phyloP scores from a whole-genome alignment of 1,140 invertebrate species.

The Mesaphorura yosii region DNA sequence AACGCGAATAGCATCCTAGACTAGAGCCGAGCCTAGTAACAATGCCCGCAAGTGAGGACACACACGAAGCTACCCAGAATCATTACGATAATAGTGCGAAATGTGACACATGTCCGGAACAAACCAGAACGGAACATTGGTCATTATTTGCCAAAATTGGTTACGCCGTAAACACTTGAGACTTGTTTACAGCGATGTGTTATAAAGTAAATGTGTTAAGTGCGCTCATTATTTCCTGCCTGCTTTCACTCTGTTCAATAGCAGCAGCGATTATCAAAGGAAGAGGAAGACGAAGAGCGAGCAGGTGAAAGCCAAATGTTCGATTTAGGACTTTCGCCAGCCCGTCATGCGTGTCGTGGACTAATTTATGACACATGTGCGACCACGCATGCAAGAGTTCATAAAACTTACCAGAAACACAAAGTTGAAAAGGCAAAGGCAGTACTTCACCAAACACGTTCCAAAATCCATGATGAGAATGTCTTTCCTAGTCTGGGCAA shows the following conservation, averaged over 20 bases:
- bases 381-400: neutral
- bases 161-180: too few relatives aligned
- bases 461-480: slow-evolving; percentile 30
- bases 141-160: too few relatives aligned
- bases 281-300: neutral
- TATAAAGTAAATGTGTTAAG: too few relatives aligned
- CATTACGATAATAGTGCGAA: too few relatives aligned
- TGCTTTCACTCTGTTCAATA: neutral
- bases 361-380: neutral
- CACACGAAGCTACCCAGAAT: too few relatives aligned
- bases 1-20: neutral
- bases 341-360: too few relatives aligned
- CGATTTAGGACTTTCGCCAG: too few relatives aligned
- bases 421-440: slow-evolving; percentile 63
- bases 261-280: neutral
- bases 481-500: too few relatives aligned
- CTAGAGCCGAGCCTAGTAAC: neutral
- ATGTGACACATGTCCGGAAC: too few relatives aligned
- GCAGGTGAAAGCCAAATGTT: neutral
- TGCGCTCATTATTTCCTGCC: neutral
- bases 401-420: slow-evolving; percentile 55
- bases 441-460: slow-evolving; percentile 49
- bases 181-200: too few relatives aligned
- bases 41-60: neutral
- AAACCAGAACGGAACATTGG: too few relatives aligned